Evolutionary conservation across 2,888 invertebrate genomes (phyloP).

Genomic region (Hypena proboscidalis): DNA sequence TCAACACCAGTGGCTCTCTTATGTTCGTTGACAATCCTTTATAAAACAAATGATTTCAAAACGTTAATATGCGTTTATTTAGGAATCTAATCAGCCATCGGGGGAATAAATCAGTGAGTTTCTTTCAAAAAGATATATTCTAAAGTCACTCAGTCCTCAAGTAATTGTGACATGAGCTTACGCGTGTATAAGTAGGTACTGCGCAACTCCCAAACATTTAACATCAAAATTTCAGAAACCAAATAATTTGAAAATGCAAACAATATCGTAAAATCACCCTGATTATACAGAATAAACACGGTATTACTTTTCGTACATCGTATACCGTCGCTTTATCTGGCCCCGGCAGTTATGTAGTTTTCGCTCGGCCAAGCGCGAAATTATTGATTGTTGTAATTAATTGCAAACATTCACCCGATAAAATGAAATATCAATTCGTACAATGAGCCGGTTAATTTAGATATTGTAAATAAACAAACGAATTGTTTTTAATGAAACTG

Average conservation of each 20-base stretch:
- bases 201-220: too few relatives aligned
- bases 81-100: too few relatives aligned
- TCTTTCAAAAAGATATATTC: too few relatives aligned
- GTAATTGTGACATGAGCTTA: too few relatives aligned
- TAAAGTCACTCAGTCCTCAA: too few relatives aligned
- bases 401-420: slow-evolving; percentile 68
- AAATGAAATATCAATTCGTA: slow-evolving; percentile 65
- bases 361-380: slow-evolving; percentile 72
- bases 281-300: slow-evolving; percentile 8
- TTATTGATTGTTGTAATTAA: slow-evolving; percentile 81
- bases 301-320: slow-evolving; percentile 12
- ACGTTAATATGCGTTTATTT: too few relatives aligned
- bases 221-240: too few relatives aligned
- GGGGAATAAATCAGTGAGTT: too few relatives aligned
- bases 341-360: slow-evolving; percentile 64
- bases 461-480: slow-evolving; percentile 8
- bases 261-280: background rate
- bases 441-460: slow-evolving; percentile 36
- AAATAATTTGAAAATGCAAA: background rate
- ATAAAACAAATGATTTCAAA: too few relatives aligned
- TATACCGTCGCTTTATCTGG: slow-evolving; percentile 53
- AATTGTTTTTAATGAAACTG: slow-evolving; percentile 23
- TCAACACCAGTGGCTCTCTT: too few relatives aligned
- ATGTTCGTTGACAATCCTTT: too few relatives aligned
- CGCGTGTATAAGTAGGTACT: too few relatives aligned